A percentile compares a stretch with the other conserved stretches of the same genome.
These are phyloP conservation scores for Neelides sp. DNA, from an alignment of 1,140 invertebrate genomes.

Conservation along the genomic window DNA sequence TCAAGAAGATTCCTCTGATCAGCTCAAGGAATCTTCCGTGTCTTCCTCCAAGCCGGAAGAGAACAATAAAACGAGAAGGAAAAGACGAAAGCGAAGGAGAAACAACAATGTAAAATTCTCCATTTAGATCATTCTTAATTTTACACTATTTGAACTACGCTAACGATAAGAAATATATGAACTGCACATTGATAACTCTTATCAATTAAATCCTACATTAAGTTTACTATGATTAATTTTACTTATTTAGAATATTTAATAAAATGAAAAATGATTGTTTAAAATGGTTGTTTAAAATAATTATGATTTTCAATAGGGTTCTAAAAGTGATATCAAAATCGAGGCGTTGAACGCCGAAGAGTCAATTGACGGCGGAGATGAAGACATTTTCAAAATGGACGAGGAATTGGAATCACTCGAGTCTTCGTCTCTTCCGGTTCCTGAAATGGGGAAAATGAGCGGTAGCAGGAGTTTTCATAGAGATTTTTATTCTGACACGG, in stretches of 20 bases:
- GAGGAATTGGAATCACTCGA: slow-evolving; percentile 21
- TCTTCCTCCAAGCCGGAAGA: no score
- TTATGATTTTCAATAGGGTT: slow-evolving; percentile 13
- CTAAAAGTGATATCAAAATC: slow-evolving; percentile 25
- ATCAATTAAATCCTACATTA: no score
- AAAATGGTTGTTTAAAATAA: not conserved
- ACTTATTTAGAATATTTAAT: not conserved
- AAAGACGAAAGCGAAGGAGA: no score
- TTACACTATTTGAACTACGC: no score
- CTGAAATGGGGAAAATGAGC: not conserved
- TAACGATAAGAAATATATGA: no score
- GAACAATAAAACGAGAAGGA: no score
- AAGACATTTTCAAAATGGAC: slow-evolving; percentile 30
- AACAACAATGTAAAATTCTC: no score
- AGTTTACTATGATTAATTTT: not conserved
- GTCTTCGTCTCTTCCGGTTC: slow-evolving; percentile 1
- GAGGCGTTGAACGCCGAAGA: not conserved
- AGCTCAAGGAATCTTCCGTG: no score
- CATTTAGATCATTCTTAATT: no score
- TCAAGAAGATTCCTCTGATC: no score
- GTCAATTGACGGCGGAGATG: not conserved
- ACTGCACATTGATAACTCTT: no score
- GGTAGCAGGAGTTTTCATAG: slow-evolving; percentile 29
- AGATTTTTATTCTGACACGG: slow-evolving; percentile 31
- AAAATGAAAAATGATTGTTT: not conserved